These are phyloP conservation scores for Agelas oroides DNA, from an alignment of 37 sponge, comb jelly and placozoan species.

Conservation along the genomic window DNA sequence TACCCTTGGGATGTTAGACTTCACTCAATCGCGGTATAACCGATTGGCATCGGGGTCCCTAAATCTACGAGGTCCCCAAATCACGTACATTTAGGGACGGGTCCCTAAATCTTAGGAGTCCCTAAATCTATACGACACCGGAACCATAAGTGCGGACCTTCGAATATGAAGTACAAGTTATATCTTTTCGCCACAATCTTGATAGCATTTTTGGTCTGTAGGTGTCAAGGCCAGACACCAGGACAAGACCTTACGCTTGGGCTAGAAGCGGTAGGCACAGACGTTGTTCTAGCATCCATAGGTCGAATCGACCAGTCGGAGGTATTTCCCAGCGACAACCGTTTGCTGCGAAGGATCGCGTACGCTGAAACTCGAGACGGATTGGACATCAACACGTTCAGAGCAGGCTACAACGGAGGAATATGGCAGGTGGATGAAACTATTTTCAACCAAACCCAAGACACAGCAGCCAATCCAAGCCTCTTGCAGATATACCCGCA, in stretches of 20 bases:
- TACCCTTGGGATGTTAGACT: no score
- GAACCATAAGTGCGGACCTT: no score
- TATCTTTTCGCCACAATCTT: no score
- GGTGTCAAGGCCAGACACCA: not conserved
- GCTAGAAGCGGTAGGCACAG: slow-evolving; percentile 9
- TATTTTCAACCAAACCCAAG: slow-evolving; percentile 21
- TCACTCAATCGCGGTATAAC: no score
- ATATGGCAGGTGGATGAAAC: slow-evolving; percentile 60
- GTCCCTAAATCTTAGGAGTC: no score
- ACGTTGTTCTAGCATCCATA: slow-evolving; percentile 40
- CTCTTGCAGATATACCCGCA: not conserved
- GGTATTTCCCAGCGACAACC: slow-evolving; percentile 35
- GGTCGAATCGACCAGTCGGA: not conserved
- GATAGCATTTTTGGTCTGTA: no score
- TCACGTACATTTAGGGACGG: no score
- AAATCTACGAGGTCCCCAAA: no score
- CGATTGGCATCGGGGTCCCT: no score
- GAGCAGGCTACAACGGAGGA: slow-evolving; percentile 44
- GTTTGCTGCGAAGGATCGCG: slow-evolving; percentile 18
- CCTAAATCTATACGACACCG: no score
- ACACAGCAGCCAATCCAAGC: not conserved
- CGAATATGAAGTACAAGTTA: no score
- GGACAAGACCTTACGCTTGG: slow-evolving; percentile 14
- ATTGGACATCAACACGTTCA: not conserved
- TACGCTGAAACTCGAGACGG: slow-evolving; percentile 21